These are phyloP conservation scores for Chorisops tibialis DNA, from an alignment of 2,888 invertebrate species.

Conservation along the genomic window DNA sequence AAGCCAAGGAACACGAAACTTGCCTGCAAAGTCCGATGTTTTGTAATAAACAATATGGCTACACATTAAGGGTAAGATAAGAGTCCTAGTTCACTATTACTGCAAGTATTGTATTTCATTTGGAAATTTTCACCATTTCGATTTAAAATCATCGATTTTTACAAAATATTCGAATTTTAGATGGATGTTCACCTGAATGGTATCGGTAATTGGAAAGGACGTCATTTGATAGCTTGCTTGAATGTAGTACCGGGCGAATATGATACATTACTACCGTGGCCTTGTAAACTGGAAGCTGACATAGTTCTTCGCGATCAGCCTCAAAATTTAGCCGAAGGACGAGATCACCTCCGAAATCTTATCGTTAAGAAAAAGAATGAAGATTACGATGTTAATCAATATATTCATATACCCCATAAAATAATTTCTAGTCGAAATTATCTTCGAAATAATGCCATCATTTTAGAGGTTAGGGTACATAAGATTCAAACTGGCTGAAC, in stretches of 20 bases:
- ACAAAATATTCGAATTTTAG: constrained; percentile 50
- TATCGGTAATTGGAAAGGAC: constrained; percentile 71
- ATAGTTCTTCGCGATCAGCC: constrained; percentile 65
- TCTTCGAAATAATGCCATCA: constrained; percentile 48
- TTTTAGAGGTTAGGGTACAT: constrained; percentile 45
- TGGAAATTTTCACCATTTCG: too few relatives aligned
- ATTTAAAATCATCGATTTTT: too few relatives aligned
- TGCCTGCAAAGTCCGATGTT: constrained; percentile 67
- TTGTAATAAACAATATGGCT: constrained; percentile 69
- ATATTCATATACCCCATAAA: constrained; percentile 50
- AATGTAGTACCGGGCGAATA: constrained; percentile 67
- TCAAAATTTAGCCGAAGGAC: constrained; percentile 55
- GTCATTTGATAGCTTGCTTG: constrained; percentile 67
- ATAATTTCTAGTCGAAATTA: constrained; percentile 45
- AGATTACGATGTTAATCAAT: constrained; percentile 48
- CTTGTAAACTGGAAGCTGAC: constrained; percentile 64
- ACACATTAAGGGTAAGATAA: constrained; percentile 65
- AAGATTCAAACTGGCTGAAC: constrained; percentile 8
- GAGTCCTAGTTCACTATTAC: not conserved
- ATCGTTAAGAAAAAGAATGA: constrained; percentile 56
- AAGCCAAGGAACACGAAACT: constrained; percentile 63
- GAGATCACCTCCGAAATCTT: constrained; percentile 63
- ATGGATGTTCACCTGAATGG: constrained; percentile 69
- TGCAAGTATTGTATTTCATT: not conserved
- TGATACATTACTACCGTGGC: constrained; percentile 70